Evolutionary conservation across 2,888 invertebrate genomes (phyloP).

Genomic region (Clanis bilineata): DNA sequence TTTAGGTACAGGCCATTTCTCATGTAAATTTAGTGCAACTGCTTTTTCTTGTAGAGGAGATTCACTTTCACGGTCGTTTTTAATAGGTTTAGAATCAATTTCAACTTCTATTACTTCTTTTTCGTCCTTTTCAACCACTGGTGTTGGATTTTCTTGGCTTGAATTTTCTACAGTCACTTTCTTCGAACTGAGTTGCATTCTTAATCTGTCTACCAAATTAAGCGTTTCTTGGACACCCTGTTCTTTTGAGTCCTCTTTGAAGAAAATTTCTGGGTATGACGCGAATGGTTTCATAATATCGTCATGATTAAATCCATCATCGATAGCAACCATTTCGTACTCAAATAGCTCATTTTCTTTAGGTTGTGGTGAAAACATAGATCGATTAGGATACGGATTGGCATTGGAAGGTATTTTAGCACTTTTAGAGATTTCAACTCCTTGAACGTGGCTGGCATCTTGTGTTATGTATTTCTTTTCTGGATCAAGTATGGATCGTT

Average conservation of each 20-base stretch:
- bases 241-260: slow-evolving; percentile 91
- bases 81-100: slow-evolving; percentile 37
- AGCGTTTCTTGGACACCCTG: slow-evolving; percentile 90
- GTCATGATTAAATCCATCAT: slow-evolving; percentile 85
- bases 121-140: slow-evolving; percentile 47
- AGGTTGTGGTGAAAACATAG: slow-evolving; percentile 88
- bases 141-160: slow-evolving; percentile 58
- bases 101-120: slow-evolving; percentile 41
- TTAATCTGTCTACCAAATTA: slow-evolving; percentile 91
- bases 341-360: slow-evolving; percentile 85
- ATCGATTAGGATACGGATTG: slow-evolving; percentile 78
- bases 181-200: slow-evolving; percentile 86
- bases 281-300: slow-evolving; percentile 86
- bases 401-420: slow-evolving; percentile 72
- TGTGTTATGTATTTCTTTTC: slow-evolving; percentile 69
- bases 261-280: slow-evolving; percentile 85
- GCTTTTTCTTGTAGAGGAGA: slow-evolving; percentile 37
- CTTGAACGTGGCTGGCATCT: slow-evolving; percentile 71
- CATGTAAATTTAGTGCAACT: slow-evolving; percentile 34
- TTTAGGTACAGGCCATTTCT: slow-evolving; percentile 35
- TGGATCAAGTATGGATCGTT: slow-evolving; percentile 59
- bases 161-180: slow-evolving; percentile 81
- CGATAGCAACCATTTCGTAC: slow-evolving; percentile 84
- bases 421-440: slow-evolving; percentile 73
- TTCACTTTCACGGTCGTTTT: slow-evolving; percentile 45